A percentile compares a stretch with the other conserved stretches of the same genome.
Conservation (phyloP, 2,888 invertebrate genomes). For the Platypus cylindrus region DNA sequence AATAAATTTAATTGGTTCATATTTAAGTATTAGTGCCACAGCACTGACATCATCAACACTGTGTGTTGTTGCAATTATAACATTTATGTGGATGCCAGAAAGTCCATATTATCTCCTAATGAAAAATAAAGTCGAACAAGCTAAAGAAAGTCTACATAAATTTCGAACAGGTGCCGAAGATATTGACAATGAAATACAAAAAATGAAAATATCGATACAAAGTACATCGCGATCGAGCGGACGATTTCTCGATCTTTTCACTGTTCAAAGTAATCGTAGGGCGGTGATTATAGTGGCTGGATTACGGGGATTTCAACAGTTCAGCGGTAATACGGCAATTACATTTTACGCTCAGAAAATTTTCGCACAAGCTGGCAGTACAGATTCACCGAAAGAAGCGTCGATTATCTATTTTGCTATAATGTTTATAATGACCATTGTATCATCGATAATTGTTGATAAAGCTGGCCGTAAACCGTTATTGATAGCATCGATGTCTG, state of each 20-base stretch:
- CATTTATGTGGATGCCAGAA: slow-evolving; percentile 44
- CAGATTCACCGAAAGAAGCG: slow-evolving; percentile 31
- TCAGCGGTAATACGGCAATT: slow-evolving; percentile 50
- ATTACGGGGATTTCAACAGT: slow-evolving; percentile 29
- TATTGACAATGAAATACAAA: slow-evolving; percentile 19
- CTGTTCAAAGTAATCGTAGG: slow-evolving; percentile 20
- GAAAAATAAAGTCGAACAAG: slow-evolving; percentile 34
- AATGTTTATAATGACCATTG: slow-evolving; percentile 42
- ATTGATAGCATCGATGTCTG: slow-evolving; percentile 38
- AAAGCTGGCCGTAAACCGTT: slow-evolving; percentile 41
- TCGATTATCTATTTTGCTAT: slow-evolving; percentile 34
- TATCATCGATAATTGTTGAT: slow-evolving; percentile 47
- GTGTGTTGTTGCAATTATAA: slow-evolving; percentile 36
- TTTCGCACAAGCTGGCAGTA: slow-evolving; percentile 32
- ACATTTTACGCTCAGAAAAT: slow-evolving; percentile 47
- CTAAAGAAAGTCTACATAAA: slow-evolving; percentile 36
- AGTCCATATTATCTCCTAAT: slow-evolving; percentile 42
- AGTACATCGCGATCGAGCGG: slow-evolving; percentile 16
- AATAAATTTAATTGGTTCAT: slow-evolving; percentile 43
- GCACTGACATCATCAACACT: slow-evolving; percentile 37
- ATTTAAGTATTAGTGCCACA: slow-evolving; percentile 36
- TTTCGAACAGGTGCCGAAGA: slow-evolving; percentile 29
- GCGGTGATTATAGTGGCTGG: slow-evolving; percentile 21
- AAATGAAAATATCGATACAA: slow-evolving; percentile 18
- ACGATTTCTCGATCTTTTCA: slow-evolving; percentile 21